Base-by-base conservation (phyloP, 2,888 invertebrate genomes). In the Leptogaster cylindrica region DNA sequence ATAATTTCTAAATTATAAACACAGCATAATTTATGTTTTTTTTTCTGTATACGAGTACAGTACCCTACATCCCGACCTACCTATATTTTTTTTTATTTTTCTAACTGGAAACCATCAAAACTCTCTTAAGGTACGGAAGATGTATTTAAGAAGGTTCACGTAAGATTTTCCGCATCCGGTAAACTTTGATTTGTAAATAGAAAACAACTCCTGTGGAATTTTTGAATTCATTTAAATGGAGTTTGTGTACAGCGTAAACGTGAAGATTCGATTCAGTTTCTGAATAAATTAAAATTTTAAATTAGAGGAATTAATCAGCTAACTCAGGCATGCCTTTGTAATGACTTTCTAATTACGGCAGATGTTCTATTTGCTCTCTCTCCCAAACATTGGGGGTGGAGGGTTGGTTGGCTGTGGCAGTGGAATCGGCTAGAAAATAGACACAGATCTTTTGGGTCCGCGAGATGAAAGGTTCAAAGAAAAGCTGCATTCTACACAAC, bases 231-330 rank as follows among this genome's bases (percentile, higher is more conserved):
- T 28, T 52, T 28, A 20, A 12, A 8, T 52, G 23, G 16, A 31
- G 52, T 18, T 33, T 18, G 33, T 8, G 28, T 55, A 16, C 23
- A 55, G 14, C 2, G 6, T 7, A 18, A 27, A 10, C 36, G 31
- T 1, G 52, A 52, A 52, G 31, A 68, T 52, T 63, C 68, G 44
- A 68, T 33, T 51, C 64, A 68, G 65, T 68, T 50, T 64, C 16
- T 12, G 65, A 68, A 68, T 65, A 68, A 68, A 68, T 68, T 65
- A 68, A 68, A 68, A 68, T 65, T 68, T 68, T 41, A 68, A 68
- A 68, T 68, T 68, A 46, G 48, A 68, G 44, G 65, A 65, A 68
- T 68, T 68, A 68, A 68, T 68, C 65, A 68, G 64, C 65, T 51
- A 44, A 64, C 68, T 68, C 46, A 55, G 46, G 68, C 52, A 55